Conservation (phyloP, 2,888 invertebrate species). For the Hemistola chrysoprasaria region DNA sequence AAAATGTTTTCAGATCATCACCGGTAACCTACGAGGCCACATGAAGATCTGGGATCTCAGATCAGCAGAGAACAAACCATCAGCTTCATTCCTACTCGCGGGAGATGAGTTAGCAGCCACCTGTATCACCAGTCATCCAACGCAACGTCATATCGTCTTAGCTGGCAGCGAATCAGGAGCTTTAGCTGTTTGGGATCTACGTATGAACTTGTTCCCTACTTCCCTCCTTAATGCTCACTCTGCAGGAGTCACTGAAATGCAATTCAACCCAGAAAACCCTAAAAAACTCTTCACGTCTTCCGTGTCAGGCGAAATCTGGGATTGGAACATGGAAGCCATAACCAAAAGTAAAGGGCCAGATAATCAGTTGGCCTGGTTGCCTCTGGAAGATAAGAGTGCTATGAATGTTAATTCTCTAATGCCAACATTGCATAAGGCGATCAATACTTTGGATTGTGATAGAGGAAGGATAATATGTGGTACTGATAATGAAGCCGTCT, state of each 20-base stretch:
- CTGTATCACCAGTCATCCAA: constrained; percentile 91
- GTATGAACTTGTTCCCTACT: constrained; percentile 91
- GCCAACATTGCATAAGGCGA: constrained; percentile 87
- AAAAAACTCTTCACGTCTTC: constrained; percentile 93
- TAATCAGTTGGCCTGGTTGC: constrained; percentile 84
- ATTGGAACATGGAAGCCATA: constrained; percentile 89
- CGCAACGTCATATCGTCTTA: constrained; percentile 91
- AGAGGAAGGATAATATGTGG: constrained; percentile 90
- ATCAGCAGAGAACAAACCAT: constrained; percentile 83
- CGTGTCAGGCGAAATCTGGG: constrained; percentile 92
- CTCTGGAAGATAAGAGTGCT: constrained; percentile 85
- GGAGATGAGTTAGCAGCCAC: constrained; percentile 89
- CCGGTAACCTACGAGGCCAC: constrained; percentile 93
- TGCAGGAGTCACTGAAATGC: constrained; percentile 90
- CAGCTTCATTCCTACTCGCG: constrained; percentile 87
- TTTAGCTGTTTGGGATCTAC: constrained; percentile 94
- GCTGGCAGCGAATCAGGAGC: constrained; percentile 94
- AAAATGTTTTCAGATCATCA: constrained; percentile 85
- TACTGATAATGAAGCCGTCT: constrained; percentile 94
- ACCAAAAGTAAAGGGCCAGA: constrained; percentile 64
- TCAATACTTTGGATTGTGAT: constrained; percentile 91
- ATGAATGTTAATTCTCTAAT: constrained; percentile 89
- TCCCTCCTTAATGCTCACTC: constrained; percentile 90
- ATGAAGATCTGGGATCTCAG: constrained; percentile 95
- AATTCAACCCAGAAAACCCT: constrained; percentile 93